phyloP scores from a whole-genome alignment of 2,797 vertebrate species.

The Pseudochromis fuscus region DNA sequence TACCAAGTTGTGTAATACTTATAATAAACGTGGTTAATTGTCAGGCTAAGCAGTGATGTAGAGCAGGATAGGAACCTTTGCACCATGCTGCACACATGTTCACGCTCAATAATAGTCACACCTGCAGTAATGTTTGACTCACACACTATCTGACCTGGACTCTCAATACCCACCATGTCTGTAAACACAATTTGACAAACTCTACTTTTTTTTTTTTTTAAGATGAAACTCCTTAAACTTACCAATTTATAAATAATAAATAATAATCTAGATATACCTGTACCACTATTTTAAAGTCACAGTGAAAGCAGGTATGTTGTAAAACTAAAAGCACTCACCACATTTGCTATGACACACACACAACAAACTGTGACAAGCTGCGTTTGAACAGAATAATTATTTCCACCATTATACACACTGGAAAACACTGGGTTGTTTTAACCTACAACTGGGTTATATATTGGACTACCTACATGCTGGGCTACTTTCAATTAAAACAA shows the following conservation, averaged over 20 bases:
- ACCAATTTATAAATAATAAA: neutral
- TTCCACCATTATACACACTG: no score
- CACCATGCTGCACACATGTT: conserved; percentile 14
- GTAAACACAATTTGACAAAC: neutral
- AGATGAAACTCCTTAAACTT: neutral
- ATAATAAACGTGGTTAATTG: neutral
- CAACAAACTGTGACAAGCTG: no score
- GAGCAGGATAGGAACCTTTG: conserved; percentile 55
- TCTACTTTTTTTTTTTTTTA: no score
- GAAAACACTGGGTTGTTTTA: no score
- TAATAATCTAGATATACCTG: no score
- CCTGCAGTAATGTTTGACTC: conserved; percentile 1
- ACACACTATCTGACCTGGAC: neutral
- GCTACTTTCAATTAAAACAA: no score
- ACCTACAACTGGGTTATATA: no score
- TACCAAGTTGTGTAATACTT: neutral
- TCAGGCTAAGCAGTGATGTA: neutral
- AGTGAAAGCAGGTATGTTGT: no score
- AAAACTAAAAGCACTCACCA: neutral
- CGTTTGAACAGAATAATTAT: no score
- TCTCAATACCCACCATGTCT: neutral
- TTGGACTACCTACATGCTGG: no score
- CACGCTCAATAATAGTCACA: conserved; percentile 25
- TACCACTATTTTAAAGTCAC: no score
- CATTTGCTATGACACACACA: neutral